Conservation (phyloP, 2,888 invertebrate species). For the Halictus quadricinctus region DNA sequence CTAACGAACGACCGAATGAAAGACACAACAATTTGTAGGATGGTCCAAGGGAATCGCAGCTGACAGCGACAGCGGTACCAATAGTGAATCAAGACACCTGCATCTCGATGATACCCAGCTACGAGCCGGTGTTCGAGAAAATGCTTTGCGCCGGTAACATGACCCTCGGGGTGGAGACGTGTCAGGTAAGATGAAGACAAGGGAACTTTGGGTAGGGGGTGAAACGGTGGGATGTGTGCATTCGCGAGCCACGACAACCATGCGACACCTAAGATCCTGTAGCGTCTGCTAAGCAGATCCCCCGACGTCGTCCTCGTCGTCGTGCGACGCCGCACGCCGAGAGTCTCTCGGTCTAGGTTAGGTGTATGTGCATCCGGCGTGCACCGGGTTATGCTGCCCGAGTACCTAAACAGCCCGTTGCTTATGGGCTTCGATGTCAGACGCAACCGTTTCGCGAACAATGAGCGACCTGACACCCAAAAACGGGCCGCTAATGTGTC, state of each 20-base stretch:
- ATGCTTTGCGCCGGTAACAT: constrained; percentile 87
- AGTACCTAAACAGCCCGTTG: constrained; percentile 10
- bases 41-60: constrained; percentile 24
- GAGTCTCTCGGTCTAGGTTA: background rate
- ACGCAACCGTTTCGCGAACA: constrained; percentile 39
- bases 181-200: constrained; percentile 83
- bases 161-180: constrained; percentile 84
- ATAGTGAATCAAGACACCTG: constrained; percentile 62
- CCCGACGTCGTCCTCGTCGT: constrained; percentile 33
- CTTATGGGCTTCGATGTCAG: constrained; percentile 37
- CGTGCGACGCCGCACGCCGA: constrained; percentile 44
- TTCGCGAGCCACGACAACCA: constrained; percentile 41
- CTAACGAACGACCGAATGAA: background rate
- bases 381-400: background rate
- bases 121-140: constrained; percentile 82
- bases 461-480: constrained; percentile 19
- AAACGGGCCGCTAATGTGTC: constrained; percentile 20
- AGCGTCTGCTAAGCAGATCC: constrained; percentile 43
- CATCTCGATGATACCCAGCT: constrained; percentile 58
- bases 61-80: constrained; percentile 52
- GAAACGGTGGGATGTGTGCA: constrained; percentile 13
- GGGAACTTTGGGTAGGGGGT: constrained; percentile 15
- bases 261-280: constrained; percentile 50
- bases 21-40: constrained; percentile 32
- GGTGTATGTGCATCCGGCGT: background rate